Percentiles rank a stretch among this genome's conserved stretches.
Conservation (phyloP, 2,888 invertebrate species). For the Kuschelorhynchus macadamiae region DNA sequence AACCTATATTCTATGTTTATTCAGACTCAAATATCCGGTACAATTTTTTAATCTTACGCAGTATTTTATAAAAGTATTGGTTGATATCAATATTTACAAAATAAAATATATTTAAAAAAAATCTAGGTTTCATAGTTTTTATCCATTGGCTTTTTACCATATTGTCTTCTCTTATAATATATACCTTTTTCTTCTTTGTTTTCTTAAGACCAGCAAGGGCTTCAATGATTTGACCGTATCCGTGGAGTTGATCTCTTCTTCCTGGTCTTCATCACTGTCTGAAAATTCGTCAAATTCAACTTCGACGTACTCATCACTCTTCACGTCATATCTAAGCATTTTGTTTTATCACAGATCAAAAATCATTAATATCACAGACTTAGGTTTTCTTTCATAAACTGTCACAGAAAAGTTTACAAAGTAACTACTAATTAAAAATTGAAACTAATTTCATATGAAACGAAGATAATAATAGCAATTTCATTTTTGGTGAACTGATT, state of each 20-base stretch:
- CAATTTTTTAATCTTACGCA: too few species aligned
- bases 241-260: slow-evolving; percentile 35
- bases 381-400: not conserved
- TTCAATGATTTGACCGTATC: slow-evolving; percentile 34
- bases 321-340: slow-evolving; percentile 53
- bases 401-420: too few species aligned
- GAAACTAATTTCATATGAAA: too few species aligned
- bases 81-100: too few species aligned
- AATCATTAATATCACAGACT: not conserved
- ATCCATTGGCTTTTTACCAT: too few species aligned
- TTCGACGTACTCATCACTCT: slow-evolving; percentile 53
- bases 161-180: not conserved
- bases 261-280: slow-evolving; percentile 50
- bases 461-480: too few species aligned
- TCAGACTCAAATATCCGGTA: too few species aligned
- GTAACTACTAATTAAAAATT: slow-evolving; percentile 13
- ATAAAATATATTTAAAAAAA: too few species aligned
- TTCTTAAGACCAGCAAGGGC: slow-evolving; percentile 53
- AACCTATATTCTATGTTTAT: too few species aligned
- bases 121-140: too few species aligned
- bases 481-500: too few species aligned
- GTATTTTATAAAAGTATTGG: too few species aligned
- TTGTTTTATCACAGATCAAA: not conserved
- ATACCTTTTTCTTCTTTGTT: slow-evolving; percentile 50
- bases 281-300: slow-evolving; percentile 55